Evolutionary conservation across 2,888 invertebrate species (phyloP), one percentile per base, ranked within the genome.

Genomic region (Tetragnatha montana): DNA sequence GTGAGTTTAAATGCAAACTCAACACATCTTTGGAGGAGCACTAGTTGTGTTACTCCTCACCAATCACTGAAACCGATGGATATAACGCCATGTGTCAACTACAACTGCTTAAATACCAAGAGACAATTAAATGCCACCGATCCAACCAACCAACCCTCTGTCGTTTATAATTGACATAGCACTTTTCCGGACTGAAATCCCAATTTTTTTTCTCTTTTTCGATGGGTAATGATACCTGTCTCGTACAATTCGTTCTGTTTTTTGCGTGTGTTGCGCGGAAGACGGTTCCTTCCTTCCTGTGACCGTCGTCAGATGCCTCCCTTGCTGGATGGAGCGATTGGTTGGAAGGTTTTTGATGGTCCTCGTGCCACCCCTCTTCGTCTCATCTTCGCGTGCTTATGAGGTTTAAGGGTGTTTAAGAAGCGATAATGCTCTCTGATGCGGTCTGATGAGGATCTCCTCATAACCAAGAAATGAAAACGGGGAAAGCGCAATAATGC

Each of bases 251-350:
- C 51, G 14, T 22, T 17, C 19, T 19, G 1, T 50, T 17, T 51
- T 81, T n/a, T n/a, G n/a, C n/a, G n/a, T 73, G 50, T 51, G 50
- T 22, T 14, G 6, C 35, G 60, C 49, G 71, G 74, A 35, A 51
- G 14, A 12, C 50, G 47, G 10, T 85, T 86, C 86, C 86, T 86
- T 86, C 86, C 86, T 79, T 86, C 22, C 73, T 17, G 86, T 80
- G 51, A 51, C 86, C 74, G 73, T 80, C 86, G 19, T 73, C 19
- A 21, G 49, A 86, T 73, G 22, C 6, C 74, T 60, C 80, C 80
- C 74, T 60, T 21, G 60, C 47, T 47, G 71, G 10, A 51, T 68
- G 49, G 12, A 74, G 47, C 68, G 70, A 80, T 74, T 49, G 71
- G 35, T 6, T 22, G 51, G 22, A 19, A 60, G 7, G 79, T 73